Evolutionary conservation across 2,888 invertebrate species (phyloP).

Genomic region (Parnassius smintheus): DNA sequence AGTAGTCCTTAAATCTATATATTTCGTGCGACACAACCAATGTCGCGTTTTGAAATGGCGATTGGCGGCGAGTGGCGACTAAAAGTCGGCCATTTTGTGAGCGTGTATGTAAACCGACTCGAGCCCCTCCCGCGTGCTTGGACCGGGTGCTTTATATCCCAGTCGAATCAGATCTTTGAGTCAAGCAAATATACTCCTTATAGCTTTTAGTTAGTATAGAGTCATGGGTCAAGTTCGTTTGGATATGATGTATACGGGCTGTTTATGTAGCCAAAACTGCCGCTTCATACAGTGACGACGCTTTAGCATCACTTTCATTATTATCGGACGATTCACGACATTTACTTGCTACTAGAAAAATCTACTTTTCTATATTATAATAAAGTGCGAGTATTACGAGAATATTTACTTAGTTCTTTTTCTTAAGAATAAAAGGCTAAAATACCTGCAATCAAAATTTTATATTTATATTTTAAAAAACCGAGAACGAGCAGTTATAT

Average conservation of each 20-base stretch:
- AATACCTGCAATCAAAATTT: too few species aligned
- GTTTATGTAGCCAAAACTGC: constrained; percentile 81
- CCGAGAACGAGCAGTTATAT: too few species aligned
- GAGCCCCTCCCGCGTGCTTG: constrained; percentile 58
- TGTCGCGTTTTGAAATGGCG: constrained; percentile 30
- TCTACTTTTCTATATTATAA: constrained; percentile 47
- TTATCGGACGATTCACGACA: constrained; percentile 81
- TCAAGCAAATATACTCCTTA: constrained; percentile 42
- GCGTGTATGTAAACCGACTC: constrained; percentile 60
- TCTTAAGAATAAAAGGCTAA: not conserved
- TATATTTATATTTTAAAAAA: too few species aligned
- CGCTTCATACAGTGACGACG: constrained; percentile 80
- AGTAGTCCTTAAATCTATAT: not conserved
- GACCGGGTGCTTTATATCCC: constrained; percentile 55
- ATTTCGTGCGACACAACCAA: constrained; percentile 7
- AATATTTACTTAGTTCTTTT: not conserved
- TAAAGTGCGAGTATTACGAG: constrained; percentile 4
- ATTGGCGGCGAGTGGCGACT: constrained; percentile 25
- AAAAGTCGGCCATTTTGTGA: constrained; percentile 76
- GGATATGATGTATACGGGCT: constrained; percentile 69
- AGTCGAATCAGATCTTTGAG: constrained; percentile 39
- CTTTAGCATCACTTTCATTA: constrained; percentile 80
- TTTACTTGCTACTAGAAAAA: constrained; percentile 72
- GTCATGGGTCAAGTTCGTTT: constrained; percentile 35
- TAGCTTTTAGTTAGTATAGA: constrained; percentile 32